phyloP scores from a whole-genome alignment of 2,797 vertebrate genomes.

The Miichthys miiuy region DNA sequence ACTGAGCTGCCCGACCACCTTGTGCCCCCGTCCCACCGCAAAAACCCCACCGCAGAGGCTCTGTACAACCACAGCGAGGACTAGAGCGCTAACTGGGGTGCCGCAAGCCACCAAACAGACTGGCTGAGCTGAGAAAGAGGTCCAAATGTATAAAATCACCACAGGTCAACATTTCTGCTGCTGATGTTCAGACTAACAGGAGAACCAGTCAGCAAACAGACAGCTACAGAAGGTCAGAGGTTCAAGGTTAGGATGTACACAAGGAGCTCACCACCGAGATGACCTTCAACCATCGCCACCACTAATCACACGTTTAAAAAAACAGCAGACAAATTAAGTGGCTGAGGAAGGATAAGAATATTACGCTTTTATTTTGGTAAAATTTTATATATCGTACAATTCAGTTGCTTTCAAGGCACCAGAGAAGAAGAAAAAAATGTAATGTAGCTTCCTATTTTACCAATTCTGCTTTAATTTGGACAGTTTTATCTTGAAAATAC shows the following conservation, averaged over 20 bases:
- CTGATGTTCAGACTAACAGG: constrained; percentile 17
- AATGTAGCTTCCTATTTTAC: constrained; percentile 1
- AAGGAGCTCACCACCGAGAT: neutral
- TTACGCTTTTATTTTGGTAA: constrained; percentile 41
- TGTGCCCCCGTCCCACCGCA: constrained; percentile 93
- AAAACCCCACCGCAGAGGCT: constrained; percentile 78
- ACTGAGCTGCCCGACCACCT: constrained; percentile 90
- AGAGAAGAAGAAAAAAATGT: constrained; percentile 17
- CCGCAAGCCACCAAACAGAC: neutral
- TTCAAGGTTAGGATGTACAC: constrained; percentile 5
- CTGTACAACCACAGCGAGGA: constrained; percentile 82
- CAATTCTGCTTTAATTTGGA: neutral
- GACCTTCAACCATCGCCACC: neutral
- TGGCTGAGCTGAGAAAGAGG: constrained; percentile 14
- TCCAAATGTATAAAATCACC: constrained; percentile 13
- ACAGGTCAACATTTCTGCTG: neutral
- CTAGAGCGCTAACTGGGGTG: constrained; percentile 43
- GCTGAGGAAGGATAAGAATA: neutral
- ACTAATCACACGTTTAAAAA: neutral
- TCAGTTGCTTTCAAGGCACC: constrained; percentile 27
- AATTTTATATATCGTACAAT: constrained; percentile 12
- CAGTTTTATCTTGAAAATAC: constrained; percentile 33
- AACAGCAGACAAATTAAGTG: neutral
- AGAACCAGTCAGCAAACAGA: constrained; percentile 17
- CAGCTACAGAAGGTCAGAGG: constrained; percentile 7